Evolutionary conservation across 2,888 invertebrate genomes (phyloP).

Genomic region (Phyllotreta cruciferae): DNA sequence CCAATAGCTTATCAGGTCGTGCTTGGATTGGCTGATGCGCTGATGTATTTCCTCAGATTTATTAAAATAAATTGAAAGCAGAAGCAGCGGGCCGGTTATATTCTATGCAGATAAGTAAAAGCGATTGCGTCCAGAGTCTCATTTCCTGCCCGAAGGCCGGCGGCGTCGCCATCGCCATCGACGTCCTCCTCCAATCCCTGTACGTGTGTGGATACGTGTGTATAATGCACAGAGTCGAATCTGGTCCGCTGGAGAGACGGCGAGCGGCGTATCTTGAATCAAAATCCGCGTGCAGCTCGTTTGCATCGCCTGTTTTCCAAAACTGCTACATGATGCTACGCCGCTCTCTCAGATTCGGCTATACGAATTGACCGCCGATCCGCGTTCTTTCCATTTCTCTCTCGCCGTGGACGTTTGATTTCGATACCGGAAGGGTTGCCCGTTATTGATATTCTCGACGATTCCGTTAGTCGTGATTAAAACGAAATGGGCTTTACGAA

Average conservation of each 20-base stretch:
- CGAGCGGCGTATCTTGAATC: slow-evolving; percentile 38
- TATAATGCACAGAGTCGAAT: slow-evolving; percentile 17
- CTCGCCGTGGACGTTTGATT: slow-evolving; percentile 6
- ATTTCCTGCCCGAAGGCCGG: slow-evolving; percentile 49
- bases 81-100: slow-evolving; percentile 50
- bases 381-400: slow-evolving; percentile 18
- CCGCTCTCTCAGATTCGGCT: slow-evolving; percentile 20
- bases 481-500: no score
- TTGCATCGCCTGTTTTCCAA: slow-evolving; percentile 38
- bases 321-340: slow-evolving; percentile 28
- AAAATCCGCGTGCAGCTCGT: slow-evolving; percentile 33
- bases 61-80: slow-evolving; percentile 63
- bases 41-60: slow-evolving; percentile 60
- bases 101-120: slow-evolving; percentile 54
- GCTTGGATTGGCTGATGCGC: slow-evolving; percentile 58
- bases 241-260: slow-evolving; percentile 33
- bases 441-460: no score
- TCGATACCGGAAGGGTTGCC: slow-evolving; percentile 6
- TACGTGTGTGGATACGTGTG: no score
- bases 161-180: slow-evolving; percentile 25
- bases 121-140: slow-evolving; percentile 54
- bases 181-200: slow-evolving; percentile 26
- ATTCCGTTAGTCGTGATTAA: no score
- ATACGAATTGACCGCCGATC: slow-evolving; percentile 28
- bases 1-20: slow-evolving; percentile 45